These are phyloP conservation scores for Phainopepla nitens DNA, from an alignment of 2,113 vertebrate genomes.

Conservation along the genomic window DNA sequence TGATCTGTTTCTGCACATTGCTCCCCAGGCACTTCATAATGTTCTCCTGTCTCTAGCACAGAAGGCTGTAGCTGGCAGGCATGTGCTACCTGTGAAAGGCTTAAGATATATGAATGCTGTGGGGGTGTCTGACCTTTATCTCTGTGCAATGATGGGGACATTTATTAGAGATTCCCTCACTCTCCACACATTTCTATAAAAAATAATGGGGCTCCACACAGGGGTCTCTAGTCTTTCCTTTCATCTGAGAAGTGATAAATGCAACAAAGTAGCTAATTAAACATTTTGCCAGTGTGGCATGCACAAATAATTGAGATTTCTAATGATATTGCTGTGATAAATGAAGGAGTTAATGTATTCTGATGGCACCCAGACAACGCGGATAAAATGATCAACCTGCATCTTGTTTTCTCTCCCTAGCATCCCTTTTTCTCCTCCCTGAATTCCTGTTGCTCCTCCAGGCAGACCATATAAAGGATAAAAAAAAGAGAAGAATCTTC, in stretches of 20 bases:
- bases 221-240: background rate
- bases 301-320: constrained; percentile 66
- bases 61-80: background rate
- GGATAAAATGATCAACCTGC: background rate
- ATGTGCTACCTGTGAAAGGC: background rate
- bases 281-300: constrained; percentile 45
- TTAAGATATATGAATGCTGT: background rate
- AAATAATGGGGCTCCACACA: background rate
- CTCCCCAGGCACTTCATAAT: background rate
- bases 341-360: constrained; percentile 61
- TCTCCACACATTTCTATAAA: background rate
- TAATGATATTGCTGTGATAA: constrained; percentile 55
- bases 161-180: constrained; percentile 33
- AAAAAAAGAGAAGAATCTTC: too few species aligned
- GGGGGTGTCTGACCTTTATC: constrained; percentile 46
- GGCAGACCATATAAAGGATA: background rate
- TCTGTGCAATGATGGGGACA: constrained; percentile 3
- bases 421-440: background rate
- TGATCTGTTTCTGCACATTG: background rate
- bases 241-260: constrained; percentile 40
- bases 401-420: background rate
- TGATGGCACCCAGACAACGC: background rate
- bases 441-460: background rate
- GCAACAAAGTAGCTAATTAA: constrained; percentile 51
- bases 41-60: background rate